phyloP scores from a whole-genome alignment of 2,113 vertebrate species.

The Pseudorasbora parva region DNA sequence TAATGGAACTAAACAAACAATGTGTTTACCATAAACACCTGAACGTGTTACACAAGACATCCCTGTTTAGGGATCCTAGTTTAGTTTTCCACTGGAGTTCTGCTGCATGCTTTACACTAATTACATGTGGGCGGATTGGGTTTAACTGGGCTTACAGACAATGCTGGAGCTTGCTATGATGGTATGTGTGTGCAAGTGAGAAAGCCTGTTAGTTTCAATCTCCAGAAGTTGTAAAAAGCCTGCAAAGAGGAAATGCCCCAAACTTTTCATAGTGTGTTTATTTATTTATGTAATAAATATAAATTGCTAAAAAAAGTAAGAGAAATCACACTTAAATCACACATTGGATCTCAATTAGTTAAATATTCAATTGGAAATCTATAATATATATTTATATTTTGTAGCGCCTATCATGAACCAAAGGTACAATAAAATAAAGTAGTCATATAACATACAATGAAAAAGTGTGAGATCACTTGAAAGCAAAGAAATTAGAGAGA shows the following conservation, averaged over 20 bases:
- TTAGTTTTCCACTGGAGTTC: constrained; percentile 37
- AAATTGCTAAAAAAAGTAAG: too few species aligned
- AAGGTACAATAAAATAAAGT: too few species aligned
- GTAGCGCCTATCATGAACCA: too few species aligned
- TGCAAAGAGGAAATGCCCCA: neutral
- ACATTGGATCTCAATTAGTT: too few species aligned
- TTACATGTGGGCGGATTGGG: constrained; percentile 15
- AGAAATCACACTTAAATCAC: too few species aligned
- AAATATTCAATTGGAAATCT: too few species aligned
- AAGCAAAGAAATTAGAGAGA: too few species aligned
- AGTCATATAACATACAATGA: too few species aligned
- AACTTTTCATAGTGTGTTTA: neutral
- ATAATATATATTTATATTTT: too few species aligned
- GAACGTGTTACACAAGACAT: constrained; percentile 8
- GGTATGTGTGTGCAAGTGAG: neutral
- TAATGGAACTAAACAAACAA: constrained; percentile 26
- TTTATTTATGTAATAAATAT: too few species aligned
- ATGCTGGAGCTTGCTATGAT: neutral
- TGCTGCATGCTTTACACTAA: constrained; percentile 8
- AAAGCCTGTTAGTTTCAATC: constrained; percentile 17
- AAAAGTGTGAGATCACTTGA: too few species aligned
- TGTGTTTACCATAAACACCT: constrained; percentile 42
- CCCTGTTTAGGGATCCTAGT: neutral
- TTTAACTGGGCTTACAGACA: constrained; percentile 11
- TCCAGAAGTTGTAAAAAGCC: neutral